Percentiles rank a stretch among this genome's conserved stretches.
Evolutionary conservation across 2,888 invertebrate species (phyloP).

Genomic region (Torymus auratus): DNA sequence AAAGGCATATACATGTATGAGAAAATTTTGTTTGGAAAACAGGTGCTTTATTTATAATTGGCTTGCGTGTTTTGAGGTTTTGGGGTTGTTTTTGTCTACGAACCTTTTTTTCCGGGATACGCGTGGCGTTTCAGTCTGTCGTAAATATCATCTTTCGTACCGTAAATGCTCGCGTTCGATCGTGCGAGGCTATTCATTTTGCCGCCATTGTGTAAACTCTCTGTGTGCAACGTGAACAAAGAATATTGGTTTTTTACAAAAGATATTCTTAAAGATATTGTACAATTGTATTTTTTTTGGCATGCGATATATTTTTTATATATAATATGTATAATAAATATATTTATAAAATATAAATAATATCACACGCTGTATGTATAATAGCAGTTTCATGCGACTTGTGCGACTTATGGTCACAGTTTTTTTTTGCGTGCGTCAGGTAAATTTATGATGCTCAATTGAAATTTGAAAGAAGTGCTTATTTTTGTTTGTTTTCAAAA

Average conservation of each 20-base stretch:
- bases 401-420: conserved; percentile 42
- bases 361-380: conserved; percentile 39
- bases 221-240: conserved; percentile 70
- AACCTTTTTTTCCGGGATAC: conserved; percentile 96
- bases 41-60: conserved; percentile 46
- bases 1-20: conserved; percentile 14
- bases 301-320: conserved; percentile 47
- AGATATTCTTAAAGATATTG: conserved; percentile 34
- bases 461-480: conserved; percentile 48
- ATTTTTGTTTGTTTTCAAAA: conserved; percentile 38
- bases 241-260: conserved; percentile 56
- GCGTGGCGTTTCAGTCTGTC: conserved; percentile 96
- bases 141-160: conserved; percentile 96
- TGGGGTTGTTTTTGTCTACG: conserved; percentile 61
- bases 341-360: conserved; percentile 6
- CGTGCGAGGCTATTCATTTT: conserved; percentile 95
- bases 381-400: conserved; percentile 46
- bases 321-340: conserved; percentile 10
- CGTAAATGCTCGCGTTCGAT: conserved; percentile 95
- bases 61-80: conserved; percentile 50
- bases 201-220: conserved; percentile 88
- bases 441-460: conserved; percentile 25
- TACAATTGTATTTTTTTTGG: conserved; percentile 34
- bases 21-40: conserved; percentile 4
- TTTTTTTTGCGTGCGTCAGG: conserved; percentile 51